Evolutionary conservation across 2,113 vertebrate species (phyloP).

Genomic region (Taurulus bubalis): DNA sequence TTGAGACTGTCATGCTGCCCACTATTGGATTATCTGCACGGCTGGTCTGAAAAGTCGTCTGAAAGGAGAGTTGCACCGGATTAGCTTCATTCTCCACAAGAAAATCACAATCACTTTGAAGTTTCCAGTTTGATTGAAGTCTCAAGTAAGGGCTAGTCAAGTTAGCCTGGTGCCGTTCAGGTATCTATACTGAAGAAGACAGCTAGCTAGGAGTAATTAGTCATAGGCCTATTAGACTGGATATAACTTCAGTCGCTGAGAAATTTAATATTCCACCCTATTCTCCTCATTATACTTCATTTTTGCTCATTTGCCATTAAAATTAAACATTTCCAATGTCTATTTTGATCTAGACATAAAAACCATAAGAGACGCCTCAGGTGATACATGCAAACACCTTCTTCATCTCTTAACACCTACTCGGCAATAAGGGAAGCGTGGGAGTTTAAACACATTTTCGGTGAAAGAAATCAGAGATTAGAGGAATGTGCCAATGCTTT

Average conservation of each 20-base stretch:
- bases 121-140: slow-evolving; percentile 40
- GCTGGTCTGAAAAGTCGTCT: slow-evolving; percentile 14
- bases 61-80: slow-evolving; percentile 17
- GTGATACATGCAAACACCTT: slow-evolving; percentile 61
- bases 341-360: slow-evolving; percentile 65
- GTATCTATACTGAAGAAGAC: slow-evolving; percentile 29
- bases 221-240: slow-evolving; percentile 38
- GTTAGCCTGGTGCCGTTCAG: neutral
- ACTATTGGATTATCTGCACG: slow-evolving; percentile 49
- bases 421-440: slow-evolving; percentile 40
- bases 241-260: slow-evolving; percentile 45
- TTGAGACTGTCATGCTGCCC: slow-evolving; percentile 10
- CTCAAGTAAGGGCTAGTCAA: slow-evolving; percentile 18
- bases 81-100: slow-evolving; percentile 26
- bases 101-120: slow-evolving; percentile 55
- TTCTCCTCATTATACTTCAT: slow-evolving; percentile 51
- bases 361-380: slow-evolving; percentile 49
- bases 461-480: slow-evolving; percentile 50
- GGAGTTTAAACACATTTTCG: slow-evolving; percentile 54
- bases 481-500: slow-evolving; percentile 48
- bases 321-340: slow-evolving; percentile 42
- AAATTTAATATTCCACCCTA: slow-evolving; percentile 51
- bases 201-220: slow-evolving; percentile 64
- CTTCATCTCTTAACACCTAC: slow-evolving; percentile 48
- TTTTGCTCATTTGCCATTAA: slow-evolving; percentile 58